Evolutionary conservation across 2,797 vertebrate genomes (phyloP).

Genomic region (Falco berigora): DNA sequence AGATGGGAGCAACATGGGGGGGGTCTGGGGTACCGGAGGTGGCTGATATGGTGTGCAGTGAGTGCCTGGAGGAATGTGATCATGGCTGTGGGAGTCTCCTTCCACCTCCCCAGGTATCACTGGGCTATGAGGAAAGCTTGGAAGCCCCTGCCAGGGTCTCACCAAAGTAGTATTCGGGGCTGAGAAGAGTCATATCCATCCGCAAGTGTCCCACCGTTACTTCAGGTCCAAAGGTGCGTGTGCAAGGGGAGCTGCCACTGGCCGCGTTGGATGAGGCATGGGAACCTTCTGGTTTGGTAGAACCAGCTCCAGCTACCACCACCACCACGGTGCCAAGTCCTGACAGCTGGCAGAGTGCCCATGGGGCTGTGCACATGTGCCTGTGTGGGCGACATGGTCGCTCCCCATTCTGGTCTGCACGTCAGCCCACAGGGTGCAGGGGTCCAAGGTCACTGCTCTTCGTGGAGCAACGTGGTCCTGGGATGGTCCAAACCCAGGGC

Average conservation of each 20-base stretch:
- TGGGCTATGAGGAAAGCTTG: neutral
- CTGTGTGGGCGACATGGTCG: neutral
- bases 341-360: neutral
- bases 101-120: neutral
- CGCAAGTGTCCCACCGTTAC: neutral
- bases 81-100: neutral
- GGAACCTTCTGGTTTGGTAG: neutral
- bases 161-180: neutral
- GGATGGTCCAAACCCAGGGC: neutral
- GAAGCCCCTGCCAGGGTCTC: neutral
- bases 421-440: neutral
- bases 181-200: neutral
- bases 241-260: neutral
- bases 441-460: neutral
- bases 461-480: neutral
- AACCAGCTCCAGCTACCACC: neutral
- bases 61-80: neutral
- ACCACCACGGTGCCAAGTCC: neutral
- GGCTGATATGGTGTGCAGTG: fast-evolving
- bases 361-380: fast-evolving
- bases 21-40: neutral
- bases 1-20: neutral
- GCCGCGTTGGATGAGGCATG: fast-evolving
- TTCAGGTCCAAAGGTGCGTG: neutral
- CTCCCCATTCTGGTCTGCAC: neutral